Conservation (phyloP, 2,113 vertebrate species). For the Alaudala cheleensis region DNA sequence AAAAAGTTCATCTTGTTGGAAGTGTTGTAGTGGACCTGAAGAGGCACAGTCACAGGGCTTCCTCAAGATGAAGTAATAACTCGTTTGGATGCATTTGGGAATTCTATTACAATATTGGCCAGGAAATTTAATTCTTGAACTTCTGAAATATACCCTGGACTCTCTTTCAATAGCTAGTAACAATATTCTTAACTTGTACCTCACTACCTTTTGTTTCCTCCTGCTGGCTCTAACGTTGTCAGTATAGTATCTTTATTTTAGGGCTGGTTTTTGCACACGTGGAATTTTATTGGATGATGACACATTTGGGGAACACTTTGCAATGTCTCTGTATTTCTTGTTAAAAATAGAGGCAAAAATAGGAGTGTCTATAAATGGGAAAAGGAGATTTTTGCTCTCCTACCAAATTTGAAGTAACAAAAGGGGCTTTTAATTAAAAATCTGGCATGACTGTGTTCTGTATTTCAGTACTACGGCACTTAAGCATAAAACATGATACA, state of each 20-base stretch:
- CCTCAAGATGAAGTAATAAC: neutral
- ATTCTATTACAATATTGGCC: neutral
- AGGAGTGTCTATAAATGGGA: neutral
- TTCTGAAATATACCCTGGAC: neutral
- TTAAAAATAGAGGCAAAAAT: neutral
- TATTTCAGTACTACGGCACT: neutral
- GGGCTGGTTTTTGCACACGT: neutral
- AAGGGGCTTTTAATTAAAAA: neutral
- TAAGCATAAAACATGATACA: accelerated
- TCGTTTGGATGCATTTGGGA: neutral
- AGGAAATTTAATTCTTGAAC: neutral
- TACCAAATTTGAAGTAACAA: neutral
- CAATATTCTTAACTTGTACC: neutral
- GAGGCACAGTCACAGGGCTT: neutral
- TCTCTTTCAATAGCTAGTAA: slow-evolving; percentile 10
- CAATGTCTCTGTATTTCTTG: neutral
- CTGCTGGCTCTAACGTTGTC: slow-evolving; percentile 1
- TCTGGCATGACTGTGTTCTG: accelerated
- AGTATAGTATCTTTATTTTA: neutral
- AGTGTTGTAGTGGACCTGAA: neutral
- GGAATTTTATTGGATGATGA: slow-evolving; percentile 6
- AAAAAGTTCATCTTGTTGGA: neutral
- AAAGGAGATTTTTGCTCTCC: neutral
- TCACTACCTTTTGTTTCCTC: neutral
- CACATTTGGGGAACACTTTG: neutral